phyloP scores from a whole-genome alignment of 2,797 vertebrate genomes.

The Nothura maculosa region DNA sequence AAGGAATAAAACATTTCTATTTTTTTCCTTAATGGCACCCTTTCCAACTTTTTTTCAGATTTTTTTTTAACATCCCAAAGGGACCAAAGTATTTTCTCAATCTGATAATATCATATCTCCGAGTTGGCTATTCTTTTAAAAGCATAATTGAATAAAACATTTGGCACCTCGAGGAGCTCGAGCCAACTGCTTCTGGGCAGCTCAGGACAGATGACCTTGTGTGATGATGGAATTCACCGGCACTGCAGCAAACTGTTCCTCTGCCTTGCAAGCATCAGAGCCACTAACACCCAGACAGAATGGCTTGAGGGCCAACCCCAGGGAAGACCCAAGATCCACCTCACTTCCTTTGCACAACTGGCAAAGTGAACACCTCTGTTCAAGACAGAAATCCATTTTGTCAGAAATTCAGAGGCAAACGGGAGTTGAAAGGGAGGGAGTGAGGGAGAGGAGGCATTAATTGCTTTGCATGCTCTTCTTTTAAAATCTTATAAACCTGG shows the following conservation, averaged over 20 bases:
- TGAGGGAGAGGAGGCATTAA: not conserved
- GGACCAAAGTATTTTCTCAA: not conserved
- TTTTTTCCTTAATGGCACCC: not conserved
- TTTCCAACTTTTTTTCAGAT: not conserved
- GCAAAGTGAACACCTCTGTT: not conserved
- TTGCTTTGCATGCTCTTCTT: not conserved
- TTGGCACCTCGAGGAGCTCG: not conserved
- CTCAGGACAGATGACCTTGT: not conserved
- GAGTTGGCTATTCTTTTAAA: not conserved
- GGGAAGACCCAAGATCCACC: not conserved
- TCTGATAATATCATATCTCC: not conserved
- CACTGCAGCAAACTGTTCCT: not conserved
- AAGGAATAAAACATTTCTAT: not conserved
- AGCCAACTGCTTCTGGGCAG: not conserved
- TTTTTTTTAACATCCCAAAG: not conserved
- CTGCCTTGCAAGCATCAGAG: not conserved
- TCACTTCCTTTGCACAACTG: not conserved
- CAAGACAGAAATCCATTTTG: not conserved
- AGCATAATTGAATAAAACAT: not conserved
- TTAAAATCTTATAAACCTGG: not conserved
- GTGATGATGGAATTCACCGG: not conserved
- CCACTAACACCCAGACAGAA: accelerated
- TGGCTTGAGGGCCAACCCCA: not conserved
- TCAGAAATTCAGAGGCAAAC: not conserved
- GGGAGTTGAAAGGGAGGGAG: not conserved